phyloP scores from a whole-genome alignment of 2,113 vertebrate species.

The Vidua chalybeata region DNA sequence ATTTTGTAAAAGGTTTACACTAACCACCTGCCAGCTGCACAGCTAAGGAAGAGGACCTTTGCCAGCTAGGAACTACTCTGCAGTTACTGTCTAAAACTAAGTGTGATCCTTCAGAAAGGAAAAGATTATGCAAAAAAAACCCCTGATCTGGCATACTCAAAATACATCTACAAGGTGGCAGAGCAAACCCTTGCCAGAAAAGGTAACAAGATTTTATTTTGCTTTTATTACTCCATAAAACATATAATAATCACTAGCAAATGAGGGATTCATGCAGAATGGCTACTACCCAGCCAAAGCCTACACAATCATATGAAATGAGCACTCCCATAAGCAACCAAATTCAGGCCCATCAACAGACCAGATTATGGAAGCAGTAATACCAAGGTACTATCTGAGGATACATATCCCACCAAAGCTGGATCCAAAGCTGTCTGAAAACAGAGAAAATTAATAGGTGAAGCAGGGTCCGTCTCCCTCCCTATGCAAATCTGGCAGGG shows the following conservation, averaged over 20 bases:
- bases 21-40: not conserved
- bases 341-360: not conserved
- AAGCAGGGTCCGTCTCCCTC: not conserved
- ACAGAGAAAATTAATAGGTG: not conserved
- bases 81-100: not conserved
- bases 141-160: not conserved
- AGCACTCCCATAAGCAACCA: not conserved
- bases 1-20: not conserved
- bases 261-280: not conserved
- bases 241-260: not conserved
- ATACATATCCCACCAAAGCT: not conserved
- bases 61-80: not conserved
- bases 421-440: not conserved
- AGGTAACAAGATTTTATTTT: not conserved
- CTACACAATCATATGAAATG: not conserved
- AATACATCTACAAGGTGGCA: not conserved
- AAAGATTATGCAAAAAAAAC: not conserved
- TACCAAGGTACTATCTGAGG: not conserved
- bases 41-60: not conserved
- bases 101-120: not conserved
- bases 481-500: not conserved
- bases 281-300: not conserved
- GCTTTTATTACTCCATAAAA: not conserved
- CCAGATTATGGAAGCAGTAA: not conserved
- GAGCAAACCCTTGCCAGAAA: not conserved